A percentile compares a stretch with the other conserved stretches of the same genome.
These are phyloP conservation scores for Adoxophyes honmai DNA, from an alignment of 1,140 invertebrate genomes.

Conservation along the genomic window DNA sequence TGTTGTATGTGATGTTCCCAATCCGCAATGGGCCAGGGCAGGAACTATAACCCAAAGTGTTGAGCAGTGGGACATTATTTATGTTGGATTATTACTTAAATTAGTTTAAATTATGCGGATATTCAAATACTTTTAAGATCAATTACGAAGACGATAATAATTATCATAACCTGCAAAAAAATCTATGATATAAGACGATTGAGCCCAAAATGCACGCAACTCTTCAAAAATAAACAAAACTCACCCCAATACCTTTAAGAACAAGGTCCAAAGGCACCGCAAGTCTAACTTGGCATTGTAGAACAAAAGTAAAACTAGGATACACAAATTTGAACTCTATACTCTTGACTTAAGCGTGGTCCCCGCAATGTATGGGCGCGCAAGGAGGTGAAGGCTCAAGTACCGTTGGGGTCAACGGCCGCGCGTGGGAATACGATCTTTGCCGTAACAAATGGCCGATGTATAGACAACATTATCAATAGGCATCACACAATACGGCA, in stretches of 20 bases:
- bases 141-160: no score
- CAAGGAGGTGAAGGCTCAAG: conserved; percentile 34
- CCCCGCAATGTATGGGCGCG: conserved; percentile 19
- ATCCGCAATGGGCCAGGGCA: no score
- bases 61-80: no score
- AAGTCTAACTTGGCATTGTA: neutral
- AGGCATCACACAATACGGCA: conserved; percentile 1
- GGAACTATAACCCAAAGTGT: no score
- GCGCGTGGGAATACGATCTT: conserved; percentile 40
- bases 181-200: no score
- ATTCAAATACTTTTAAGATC: no score
- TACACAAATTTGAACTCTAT: neutral
- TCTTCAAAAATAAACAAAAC: neutral
- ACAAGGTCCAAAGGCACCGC: neutral
- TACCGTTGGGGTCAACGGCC: conserved; percentile 38
- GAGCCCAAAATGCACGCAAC: neutral
- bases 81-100: no score
- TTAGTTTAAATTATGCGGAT: no score
- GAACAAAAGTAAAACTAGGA: neutral
- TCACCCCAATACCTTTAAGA: neutral
- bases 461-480: conserved; percentile 8
- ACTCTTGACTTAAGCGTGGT: neutral
- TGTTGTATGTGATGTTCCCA: no score
- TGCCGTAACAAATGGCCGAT: conserved; percentile 19
- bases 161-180: no score